phyloP scores from a whole-genome alignment of 1,140 invertebrate species.

The Scaptomyza montana region DNA sequence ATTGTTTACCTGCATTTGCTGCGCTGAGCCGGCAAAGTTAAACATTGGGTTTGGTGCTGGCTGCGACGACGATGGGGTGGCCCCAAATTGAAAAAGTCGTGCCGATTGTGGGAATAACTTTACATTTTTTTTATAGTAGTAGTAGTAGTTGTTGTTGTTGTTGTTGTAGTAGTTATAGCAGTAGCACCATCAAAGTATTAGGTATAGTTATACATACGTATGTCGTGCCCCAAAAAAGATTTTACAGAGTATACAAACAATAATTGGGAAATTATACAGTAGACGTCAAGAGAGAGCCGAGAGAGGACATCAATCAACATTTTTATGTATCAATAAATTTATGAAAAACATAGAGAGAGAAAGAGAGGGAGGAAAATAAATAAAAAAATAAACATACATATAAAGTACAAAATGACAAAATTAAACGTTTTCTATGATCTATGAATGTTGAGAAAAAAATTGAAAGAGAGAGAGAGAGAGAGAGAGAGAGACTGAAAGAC shows the following conservation, averaged over 20 bases:
- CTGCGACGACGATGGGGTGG: conserved; percentile 9
- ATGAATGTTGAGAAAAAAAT: conserved; percentile 2
- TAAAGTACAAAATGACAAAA: background rate
- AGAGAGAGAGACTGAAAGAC: conserved; percentile 6
- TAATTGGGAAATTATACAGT: conserved; percentile 1
- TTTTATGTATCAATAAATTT: too few relatives aligned
- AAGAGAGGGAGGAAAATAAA: conserved; percentile 11
- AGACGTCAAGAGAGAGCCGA: conserved; percentile 37
- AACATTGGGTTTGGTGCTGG: conserved; percentile 38
- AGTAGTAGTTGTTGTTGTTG: conserved; percentile 1
- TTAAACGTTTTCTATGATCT: background rate
- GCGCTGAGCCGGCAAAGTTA: conserved; percentile 45
- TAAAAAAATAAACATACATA: conserved; percentile 3
- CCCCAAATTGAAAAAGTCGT: conserved; percentile 63
- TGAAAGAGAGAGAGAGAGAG: too few relatives aligned
- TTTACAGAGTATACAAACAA: conserved; percentile 8
- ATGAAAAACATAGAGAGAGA: too few relatives aligned
- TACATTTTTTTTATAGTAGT: background rate
- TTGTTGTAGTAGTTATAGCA: background rate
- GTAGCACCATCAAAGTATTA: background rate
- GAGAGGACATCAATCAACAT: background rate
- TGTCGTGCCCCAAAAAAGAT: conserved; percentile 4
- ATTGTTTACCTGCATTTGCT: conserved; percentile 66
- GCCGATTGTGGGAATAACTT: conserved; percentile 28
- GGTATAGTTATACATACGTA: too few relatives aligned